Evolutionary conservation across 2,113 vertebrate genomes (phyloP).

Genomic region (Rhadina sibilatrix): DNA sequence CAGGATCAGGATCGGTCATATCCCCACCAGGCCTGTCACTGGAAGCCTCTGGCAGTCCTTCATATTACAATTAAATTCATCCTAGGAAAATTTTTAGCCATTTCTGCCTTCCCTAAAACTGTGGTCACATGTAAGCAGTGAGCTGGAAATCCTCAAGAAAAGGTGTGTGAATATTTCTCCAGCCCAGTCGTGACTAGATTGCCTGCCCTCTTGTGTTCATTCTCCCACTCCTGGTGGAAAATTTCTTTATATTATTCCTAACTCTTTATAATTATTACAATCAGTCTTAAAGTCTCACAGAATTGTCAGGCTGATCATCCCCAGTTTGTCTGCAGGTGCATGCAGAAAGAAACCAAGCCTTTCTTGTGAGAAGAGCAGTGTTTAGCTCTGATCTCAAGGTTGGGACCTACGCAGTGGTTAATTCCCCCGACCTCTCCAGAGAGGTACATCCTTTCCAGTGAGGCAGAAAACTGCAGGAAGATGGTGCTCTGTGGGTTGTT

Average conservation of each 20-base stretch:
- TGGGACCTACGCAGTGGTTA: background rate
- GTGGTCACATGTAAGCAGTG: background rate
- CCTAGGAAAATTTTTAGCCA: background rate
- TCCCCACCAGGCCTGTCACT: fast-evolving
- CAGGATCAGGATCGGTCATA: background rate
- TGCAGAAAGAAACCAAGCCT: background rate
- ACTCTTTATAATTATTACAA: background rate
- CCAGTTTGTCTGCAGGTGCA: background rate
- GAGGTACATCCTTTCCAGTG: background rate
- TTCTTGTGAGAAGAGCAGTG: background rate
- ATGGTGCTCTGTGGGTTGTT: background rate
- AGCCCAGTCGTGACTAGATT: background rate
- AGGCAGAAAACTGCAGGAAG: background rate
- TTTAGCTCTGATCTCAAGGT: background rate
- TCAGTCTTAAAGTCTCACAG: background rate
- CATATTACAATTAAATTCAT: background rate
- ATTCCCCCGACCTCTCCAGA: background rate
- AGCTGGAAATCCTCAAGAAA: background rate
- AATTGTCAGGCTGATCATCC: background rate
- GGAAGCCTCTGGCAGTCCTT: background rate
- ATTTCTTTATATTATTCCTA: background rate
- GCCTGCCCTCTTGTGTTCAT: background rate
- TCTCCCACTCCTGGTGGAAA: background rate
- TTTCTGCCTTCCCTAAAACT: background rate
- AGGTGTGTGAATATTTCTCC: background rate